A percentile compares a stretch with the other conserved stretches of the same genome.
Evolutionary conservation across 2,113 vertebrate species (phyloP).

Genomic region (Microcebus tavaratra): DNA sequence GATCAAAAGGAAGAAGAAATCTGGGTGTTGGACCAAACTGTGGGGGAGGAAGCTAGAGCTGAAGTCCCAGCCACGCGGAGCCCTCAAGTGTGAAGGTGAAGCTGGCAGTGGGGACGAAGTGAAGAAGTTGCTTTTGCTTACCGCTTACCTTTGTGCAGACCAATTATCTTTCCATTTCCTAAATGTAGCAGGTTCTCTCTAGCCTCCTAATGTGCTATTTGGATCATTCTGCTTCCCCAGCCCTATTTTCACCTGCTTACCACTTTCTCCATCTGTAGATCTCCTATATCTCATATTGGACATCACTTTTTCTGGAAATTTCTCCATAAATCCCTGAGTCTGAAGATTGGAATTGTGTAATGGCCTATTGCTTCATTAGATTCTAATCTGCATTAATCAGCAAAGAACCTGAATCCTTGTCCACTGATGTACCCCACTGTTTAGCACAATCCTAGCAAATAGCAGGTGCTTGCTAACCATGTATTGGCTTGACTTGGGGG

Average conservation of each 20-base stretch:
- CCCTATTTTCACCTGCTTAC: background rate
- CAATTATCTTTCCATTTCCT: background rate
- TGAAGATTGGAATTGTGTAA: background rate
- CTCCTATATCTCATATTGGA: background rate
- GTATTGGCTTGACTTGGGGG: background rate
- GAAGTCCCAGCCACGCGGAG: background rate
- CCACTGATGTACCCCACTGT: accelerated
- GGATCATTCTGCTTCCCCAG: background rate
- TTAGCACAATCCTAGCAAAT: background rate
- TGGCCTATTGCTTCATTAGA: accelerated
- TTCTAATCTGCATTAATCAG: background rate
- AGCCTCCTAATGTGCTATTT: background rate
- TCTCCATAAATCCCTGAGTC: background rate
- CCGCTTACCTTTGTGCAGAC: background rate
- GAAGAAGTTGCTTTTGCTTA: background rate
- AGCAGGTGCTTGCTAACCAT: background rate
- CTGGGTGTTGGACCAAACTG: background rate
- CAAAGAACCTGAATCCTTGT: background rate
- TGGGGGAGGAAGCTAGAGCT: background rate
- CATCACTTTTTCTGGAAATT: background rate
- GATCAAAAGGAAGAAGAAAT: background rate
- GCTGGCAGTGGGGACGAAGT: background rate
- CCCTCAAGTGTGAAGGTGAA: background rate
- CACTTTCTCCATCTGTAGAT: background rate
- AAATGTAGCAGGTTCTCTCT: background rate